Percentiles rank a stretch among this genome's conserved stretches.
phyloP scores from a whole-genome alignment of 2,113 vertebrate genomes.

The Eublepharis macularius region DNA sequence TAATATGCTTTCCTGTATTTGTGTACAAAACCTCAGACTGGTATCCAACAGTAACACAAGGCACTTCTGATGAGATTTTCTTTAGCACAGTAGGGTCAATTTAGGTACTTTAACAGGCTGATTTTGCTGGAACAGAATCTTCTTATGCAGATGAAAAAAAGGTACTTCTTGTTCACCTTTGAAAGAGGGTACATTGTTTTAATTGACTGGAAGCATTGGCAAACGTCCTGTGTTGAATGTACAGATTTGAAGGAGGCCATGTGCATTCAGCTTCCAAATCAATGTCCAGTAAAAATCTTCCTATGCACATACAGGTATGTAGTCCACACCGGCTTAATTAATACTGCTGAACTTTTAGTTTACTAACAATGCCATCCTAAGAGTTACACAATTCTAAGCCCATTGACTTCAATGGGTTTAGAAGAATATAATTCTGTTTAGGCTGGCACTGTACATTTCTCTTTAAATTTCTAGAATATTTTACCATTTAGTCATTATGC shows the following conservation, averaged over 20 bases:
- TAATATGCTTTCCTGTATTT: background rate
- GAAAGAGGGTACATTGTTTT: background rate
- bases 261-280: background rate
- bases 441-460: too few relatives aligned
- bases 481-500: background rate
- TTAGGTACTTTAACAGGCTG: background rate
- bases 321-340: background rate
- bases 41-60: background rate
- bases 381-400: background rate
- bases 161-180: background rate
- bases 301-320: background rate
- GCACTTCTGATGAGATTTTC: background rate
- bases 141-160: background rate
- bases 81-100: background rate
- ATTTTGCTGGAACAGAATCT: background rate
- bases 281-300: slow-evolving; percentile 22
- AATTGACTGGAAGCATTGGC: background rate
- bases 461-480: background rate
- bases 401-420: too few relatives aligned
- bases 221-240: background rate
- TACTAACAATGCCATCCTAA: background rate
- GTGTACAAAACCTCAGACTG: background rate
- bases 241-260: background rate
- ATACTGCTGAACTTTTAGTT: background rate
- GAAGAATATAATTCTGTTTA: too few relatives aligned